phyloP scores from a whole-genome alignment of 2,888 invertebrate species.

The Ctena decussata region DNA sequence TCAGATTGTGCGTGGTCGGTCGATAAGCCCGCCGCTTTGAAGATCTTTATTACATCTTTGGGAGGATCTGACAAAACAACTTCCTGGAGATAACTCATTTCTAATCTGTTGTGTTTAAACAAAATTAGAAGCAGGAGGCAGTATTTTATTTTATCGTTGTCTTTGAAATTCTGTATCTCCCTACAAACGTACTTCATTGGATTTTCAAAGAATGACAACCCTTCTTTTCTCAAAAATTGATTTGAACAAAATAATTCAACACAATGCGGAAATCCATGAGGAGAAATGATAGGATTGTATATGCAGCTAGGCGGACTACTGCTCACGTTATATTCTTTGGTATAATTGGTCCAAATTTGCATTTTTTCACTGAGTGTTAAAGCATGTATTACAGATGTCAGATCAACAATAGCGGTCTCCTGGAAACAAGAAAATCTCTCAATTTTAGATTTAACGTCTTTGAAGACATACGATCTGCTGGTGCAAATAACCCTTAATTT shows the following conservation, averaged over 20 bases:
- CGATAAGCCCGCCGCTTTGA: neutral
- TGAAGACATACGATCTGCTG: conserved; percentile 3
- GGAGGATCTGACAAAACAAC: neutral
- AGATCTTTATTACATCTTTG: neutral
- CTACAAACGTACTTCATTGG: conserved; percentile 16
- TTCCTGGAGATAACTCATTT: neutral
- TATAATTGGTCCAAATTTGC: conserved; percentile 18
- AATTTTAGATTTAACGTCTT: neutral
- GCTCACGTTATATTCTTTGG: neutral
- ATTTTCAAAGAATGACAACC: conserved; percentile 21
- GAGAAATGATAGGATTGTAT: neutral
- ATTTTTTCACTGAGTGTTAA: conserved; percentile 7
- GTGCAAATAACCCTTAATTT: conserved; percentile 28
- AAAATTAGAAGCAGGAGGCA: conserved; percentile 8
- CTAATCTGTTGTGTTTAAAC: neutral
- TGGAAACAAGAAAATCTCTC: conserved; percentile 7
- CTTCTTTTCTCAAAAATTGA: neutral
- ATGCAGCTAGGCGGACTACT: neutral
- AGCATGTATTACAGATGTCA: neutral
- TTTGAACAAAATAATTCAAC: conserved; percentile 43
- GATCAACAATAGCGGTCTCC: conserved; percentile 6
- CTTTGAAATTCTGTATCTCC: conserved; percentile 21
- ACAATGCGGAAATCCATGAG: conserved; percentile 44
- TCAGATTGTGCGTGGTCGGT: neutral
- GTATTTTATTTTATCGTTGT: conserved; percentile 11